Evolutionary conservation across 1,140 invertebrate genomes (phyloP).

Genomic region (fruit fly (Drosophila melanogaster)): DNA sequence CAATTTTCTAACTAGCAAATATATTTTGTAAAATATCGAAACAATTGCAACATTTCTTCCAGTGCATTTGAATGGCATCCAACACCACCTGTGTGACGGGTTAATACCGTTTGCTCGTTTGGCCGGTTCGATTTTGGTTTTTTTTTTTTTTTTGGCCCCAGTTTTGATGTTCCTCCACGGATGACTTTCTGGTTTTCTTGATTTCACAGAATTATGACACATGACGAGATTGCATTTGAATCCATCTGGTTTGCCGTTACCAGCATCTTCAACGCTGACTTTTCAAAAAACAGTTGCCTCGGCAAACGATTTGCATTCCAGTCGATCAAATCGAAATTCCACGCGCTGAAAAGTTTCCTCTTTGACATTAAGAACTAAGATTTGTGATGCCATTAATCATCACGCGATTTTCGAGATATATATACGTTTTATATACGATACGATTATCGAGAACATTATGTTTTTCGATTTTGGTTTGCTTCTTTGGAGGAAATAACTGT

Average conservation of each 20-base stretch:
- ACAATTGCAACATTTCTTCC: neutral
- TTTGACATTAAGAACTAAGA: constrained; percentile 28
- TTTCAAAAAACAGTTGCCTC: constrained; percentile 21
- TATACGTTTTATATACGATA: neutral
- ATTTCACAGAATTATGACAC: constrained; percentile 66
- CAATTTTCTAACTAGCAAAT: too few relatives aligned
- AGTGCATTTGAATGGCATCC: constrained; percentile 19
- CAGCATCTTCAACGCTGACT: neutral
- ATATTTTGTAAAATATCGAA: neutral
- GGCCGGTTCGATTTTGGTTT: constrained; percentile 30
- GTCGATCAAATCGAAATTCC: constrained; percentile 4
- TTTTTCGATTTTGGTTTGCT: neutral
- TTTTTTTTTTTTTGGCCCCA: constrained; percentile 25
- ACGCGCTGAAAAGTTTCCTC: constrained; percentile 13
- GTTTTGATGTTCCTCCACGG: constrained; percentile 28
- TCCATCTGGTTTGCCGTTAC: constrained; percentile 51
- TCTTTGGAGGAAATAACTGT: neutral
- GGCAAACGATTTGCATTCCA: constrained; percentile 31
- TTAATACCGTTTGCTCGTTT: constrained; percentile 65
- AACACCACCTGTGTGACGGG: constrained; percentile 52
- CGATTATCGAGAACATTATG: too few relatives aligned
- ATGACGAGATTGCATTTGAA: constrained; percentile 41
- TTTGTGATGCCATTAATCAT: constrained; percentile 26
- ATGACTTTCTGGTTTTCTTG: constrained; percentile 18
- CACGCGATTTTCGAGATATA: neutral